Evolutionary conservation across 2,888 invertebrate species (phyloP).

Genomic region (Linnaemya vulpina): DNA sequence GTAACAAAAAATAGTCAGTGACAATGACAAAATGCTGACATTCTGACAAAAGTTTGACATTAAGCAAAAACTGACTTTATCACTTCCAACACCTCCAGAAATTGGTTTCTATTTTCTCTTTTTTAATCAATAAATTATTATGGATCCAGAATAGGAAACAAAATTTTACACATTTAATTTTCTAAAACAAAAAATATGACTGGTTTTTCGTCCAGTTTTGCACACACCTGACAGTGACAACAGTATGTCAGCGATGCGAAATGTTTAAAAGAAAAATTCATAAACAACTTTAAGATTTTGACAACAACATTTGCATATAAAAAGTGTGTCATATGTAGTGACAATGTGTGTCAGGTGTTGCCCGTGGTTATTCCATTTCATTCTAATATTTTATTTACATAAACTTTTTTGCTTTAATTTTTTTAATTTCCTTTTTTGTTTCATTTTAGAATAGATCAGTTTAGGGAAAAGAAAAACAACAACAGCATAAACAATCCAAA

Average conservation of each 20-base stretch:
- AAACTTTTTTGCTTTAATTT: not conserved
- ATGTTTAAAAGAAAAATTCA: not conserved
- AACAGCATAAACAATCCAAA: conserved; percentile 13
- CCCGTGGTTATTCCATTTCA: not conserved
- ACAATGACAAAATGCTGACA: conserved; percentile 7
- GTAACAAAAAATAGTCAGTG: not conserved
- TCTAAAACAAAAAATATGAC: no score
- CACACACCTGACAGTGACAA: not conserved
- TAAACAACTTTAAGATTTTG: not conserved
- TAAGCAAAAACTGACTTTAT: no score
- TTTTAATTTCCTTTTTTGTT: no score
- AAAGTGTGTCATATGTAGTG: not conserved
- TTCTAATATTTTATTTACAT: conserved; percentile 51
- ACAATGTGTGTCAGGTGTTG: not conserved
- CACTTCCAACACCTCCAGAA: no score
- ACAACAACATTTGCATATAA: no score
- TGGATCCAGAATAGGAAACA: no score
- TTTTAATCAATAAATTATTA: no score
- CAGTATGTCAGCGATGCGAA: not conserved
- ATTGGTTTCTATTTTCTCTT: no score
- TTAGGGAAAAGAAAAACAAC: not conserved
- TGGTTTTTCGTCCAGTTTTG: not conserved
- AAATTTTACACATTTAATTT: no score
- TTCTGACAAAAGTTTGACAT: not conserved
- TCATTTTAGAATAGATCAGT: conserved; percentile 2